Percentiles rank a stretch among this genome's conserved stretches.
These are phyloP conservation scores for Oreocharis arfaki DNA, from an alignment of 2,113 vertebrate genomes.

Conservation along the genomic window DNA sequence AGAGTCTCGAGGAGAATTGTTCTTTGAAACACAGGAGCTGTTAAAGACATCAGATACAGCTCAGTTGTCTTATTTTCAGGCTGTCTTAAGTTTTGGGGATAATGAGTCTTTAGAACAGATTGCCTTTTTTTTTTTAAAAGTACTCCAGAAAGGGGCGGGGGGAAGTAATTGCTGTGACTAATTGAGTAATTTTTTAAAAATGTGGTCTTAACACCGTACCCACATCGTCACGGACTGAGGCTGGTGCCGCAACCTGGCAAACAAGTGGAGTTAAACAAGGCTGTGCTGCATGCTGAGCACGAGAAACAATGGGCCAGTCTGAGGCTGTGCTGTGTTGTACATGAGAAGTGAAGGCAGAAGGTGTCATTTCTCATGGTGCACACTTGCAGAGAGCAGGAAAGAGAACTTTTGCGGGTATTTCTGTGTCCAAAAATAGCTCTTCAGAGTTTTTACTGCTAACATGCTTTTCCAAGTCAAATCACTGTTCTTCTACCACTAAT, in stretches of 20 bases:
- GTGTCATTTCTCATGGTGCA: not conserved
- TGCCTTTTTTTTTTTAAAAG: not conserved
- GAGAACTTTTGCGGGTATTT: not conserved
- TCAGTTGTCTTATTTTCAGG: not conserved
- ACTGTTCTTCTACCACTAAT: not conserved
- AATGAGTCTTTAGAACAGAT: not conserved
- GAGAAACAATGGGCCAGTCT: accelerated
- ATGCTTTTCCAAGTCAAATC: not conserved
- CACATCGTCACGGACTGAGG: accelerated
- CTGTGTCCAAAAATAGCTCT: not conserved
- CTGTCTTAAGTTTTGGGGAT: not conserved
- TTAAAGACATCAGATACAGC: not conserved
- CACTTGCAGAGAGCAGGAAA: not conserved
- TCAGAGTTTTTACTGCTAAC: not conserved
- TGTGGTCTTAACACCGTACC: not conserved
- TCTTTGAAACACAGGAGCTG: not conserved
- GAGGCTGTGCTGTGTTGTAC: not conserved
- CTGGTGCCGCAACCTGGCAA: not conserved
- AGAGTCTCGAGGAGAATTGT: not conserved
- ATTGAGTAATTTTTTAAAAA: not conserved
- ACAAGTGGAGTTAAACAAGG: accelerated
- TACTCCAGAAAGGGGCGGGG: not conserved
- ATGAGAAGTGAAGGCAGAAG: not conserved
- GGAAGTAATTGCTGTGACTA: not conserved
- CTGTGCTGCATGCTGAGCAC: accelerated